phyloP scores from a whole-genome alignment of 2,888 invertebrate genomes.

The Masnerella sp. region DNA sequence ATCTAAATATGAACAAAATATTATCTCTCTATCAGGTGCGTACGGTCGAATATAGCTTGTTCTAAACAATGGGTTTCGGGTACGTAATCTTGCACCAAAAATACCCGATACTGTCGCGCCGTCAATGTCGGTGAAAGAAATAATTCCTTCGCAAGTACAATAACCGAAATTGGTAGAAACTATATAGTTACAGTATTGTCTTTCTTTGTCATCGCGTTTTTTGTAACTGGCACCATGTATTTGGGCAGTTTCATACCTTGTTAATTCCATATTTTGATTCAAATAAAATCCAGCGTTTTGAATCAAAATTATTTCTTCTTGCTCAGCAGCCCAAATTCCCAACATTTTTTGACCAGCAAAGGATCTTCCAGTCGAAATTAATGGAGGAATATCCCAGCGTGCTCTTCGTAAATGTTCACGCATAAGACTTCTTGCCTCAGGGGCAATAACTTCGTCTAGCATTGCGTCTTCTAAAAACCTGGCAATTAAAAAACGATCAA shows the following conservation, averaged over 20 bases:
- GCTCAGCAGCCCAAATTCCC: not conserved
- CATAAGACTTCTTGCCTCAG: not conserved
- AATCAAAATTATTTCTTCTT: not conserved
- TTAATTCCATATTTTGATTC: not conserved
- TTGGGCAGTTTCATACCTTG: not conserved
- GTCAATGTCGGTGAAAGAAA: not conserved
- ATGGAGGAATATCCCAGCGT: conserved; percentile 10
- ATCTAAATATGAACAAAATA: conserved; percentile 3
- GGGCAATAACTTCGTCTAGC: not conserved
- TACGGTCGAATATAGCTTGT: conserved; percentile 6
- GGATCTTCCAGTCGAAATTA: conserved; percentile 3
- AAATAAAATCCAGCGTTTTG: not conserved
- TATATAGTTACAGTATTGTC: conserved; percentile 1
- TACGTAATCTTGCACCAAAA: not conserved
- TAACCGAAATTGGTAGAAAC: not conserved
- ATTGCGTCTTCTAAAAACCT: conserved; percentile 8
- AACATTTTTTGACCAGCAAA: not conserved
- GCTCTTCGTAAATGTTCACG: conserved; percentile 2
- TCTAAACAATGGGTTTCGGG: not conserved
- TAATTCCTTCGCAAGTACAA: not conserved
- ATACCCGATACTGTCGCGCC: not conserved
- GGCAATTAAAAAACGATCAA: conserved; percentile 25
- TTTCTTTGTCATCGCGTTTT: not conserved
- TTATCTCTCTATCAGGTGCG: not conserved
- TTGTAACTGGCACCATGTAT: conserved; percentile 12